Evolutionary conservation across 2,797 vertebrate genomes (phyloP), one percentile per base, ranked within the genome.

Genomic region (Anguilla pacifica): DNA sequence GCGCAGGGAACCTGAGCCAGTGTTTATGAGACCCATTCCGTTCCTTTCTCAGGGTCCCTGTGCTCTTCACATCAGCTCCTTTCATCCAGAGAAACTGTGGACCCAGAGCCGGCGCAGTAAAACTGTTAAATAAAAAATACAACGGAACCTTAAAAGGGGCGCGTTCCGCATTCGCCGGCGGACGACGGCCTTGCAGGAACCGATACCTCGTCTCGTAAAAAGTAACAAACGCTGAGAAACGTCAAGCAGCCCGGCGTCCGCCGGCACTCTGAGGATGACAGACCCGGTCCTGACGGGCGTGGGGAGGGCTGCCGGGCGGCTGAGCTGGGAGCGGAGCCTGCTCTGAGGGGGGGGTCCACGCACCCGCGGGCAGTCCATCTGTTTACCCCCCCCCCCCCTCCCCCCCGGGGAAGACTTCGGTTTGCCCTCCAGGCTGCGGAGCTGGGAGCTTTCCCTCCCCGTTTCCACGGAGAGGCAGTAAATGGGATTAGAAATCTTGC

Each of bases 11-110:
- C 43, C 77, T 49, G 77, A 81, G 5, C 22, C 43, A n/a, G 17
- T 25, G 77, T 81, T 81, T 81, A 25, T 22, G 13, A 49, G 39
- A 10, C 25, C 35, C 28, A 39, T 77, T 77, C 72, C 72, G 39
- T 77, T 77, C 77, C 77, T 81, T 25, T 81, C 77, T 81, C 77
- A 81, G 39, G 77, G 19, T 3, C 17, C 9, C 43, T 79, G 74
- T 9, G 19, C 39, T 43, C 17, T 46, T 46, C 43, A 7, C 11
- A n/a, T 46, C 43, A 49, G 6, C 15, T 6, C 22, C 15, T 79
- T 79, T 46, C 74, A 79, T 79, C 74, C 74, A 22, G 74, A 79
- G 74, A 79, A 46, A 79, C 13, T 0, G 6, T 19, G 19, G 22
- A 46, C 6, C 77, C 22, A 46, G 77, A 49, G 25, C 72, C 6